A percentile compares a stretch with the other conserved stretches of the same genome.
phyloP scores from a whole-genome alignment of 1,140 invertebrate species.

The Psix sp. region DNA sequence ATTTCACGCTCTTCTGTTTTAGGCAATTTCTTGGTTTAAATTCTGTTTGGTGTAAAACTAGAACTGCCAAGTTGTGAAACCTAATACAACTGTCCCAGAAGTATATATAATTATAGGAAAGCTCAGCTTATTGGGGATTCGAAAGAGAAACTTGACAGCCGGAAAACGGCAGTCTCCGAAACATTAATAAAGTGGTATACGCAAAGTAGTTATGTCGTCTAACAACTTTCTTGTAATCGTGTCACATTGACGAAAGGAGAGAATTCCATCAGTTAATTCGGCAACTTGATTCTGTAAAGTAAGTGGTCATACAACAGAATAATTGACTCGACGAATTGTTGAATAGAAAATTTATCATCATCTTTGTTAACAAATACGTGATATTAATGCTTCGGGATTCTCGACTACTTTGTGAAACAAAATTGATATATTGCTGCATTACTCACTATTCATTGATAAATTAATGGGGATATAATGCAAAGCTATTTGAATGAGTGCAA shows the following conservation, averaged over 20 bases:
- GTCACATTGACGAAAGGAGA: slow-evolving; percentile 12
- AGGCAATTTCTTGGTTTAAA: slow-evolving; percentile 20
- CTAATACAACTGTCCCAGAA: slow-evolving; percentile 22
- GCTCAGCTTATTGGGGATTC: slow-evolving; percentile 4
- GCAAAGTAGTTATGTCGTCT: slow-evolving; percentile 9
- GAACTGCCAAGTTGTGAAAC: slow-evolving; percentile 17
- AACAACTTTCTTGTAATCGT: slow-evolving; percentile 22
- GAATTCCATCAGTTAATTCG: background rate
- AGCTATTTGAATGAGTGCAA: too few relatives aligned
- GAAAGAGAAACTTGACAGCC: slow-evolving; percentile 7
- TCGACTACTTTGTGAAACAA: too few relatives aligned
- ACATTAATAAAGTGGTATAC: slow-evolving; percentile 35
- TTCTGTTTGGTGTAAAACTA: slow-evolving; percentile 13
- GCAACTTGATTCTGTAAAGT: background rate
- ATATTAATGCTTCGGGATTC: too few relatives aligned
- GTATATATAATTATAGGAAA: slow-evolving; percentile 30
- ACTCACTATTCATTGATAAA: too few relatives aligned
- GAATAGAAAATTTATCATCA: background rate
- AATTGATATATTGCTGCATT: too few relatives aligned
- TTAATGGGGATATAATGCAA: too few relatives aligned
- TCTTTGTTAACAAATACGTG: too few relatives aligned
- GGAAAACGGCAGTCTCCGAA: slow-evolving; percentile 11
- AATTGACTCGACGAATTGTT: background rate
- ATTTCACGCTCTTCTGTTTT: slow-evolving; percentile 10
- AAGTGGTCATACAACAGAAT: background rate